Evolutionary conservation across 2,113 vertebrate genomes (phyloP).

Genomic region (Coptodon rendalli): DNA sequence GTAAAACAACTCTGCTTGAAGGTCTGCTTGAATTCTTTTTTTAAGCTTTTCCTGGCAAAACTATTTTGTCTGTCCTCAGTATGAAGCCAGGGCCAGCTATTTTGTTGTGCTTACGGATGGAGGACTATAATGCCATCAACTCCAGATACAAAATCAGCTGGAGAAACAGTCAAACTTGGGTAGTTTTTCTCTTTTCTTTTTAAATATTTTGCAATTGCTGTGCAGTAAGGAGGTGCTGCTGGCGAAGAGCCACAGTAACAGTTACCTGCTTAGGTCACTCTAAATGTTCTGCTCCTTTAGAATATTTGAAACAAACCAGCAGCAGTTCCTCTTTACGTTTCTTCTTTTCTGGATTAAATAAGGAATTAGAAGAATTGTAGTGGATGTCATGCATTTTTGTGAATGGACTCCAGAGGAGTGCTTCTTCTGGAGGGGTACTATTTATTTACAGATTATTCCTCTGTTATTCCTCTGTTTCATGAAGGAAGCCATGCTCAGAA

Average conservation of each 20-base stretch:
- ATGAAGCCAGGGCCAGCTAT: neutral
- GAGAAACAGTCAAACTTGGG: neutral
- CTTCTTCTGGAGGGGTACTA: neutral
- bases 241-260: neutral
- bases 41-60: conserved; percentile 11
- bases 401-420: neutral
- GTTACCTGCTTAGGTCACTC: neutral
- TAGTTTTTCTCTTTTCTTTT: neutral
- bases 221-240: neutral
- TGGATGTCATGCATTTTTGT: neutral
- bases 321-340: neutral
- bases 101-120: neutral
- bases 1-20: conserved; percentile 16
- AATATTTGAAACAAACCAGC: neutral
- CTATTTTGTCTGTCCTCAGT: neutral
- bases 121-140: neutral
- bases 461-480: neutral
- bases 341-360: neutral
- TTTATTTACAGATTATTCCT: neutral
- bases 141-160: neutral
- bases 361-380: neutral
- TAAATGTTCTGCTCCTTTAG: neutral
- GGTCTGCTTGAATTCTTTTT: conserved; percentile 10
- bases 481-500: neutral
- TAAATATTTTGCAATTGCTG: neutral